Percentiles rank a stretch among this genome's conserved stretches.
phyloP scores from a whole-genome alignment of 2,888 invertebrate species.

The Acrobasis suavella region DNA sequence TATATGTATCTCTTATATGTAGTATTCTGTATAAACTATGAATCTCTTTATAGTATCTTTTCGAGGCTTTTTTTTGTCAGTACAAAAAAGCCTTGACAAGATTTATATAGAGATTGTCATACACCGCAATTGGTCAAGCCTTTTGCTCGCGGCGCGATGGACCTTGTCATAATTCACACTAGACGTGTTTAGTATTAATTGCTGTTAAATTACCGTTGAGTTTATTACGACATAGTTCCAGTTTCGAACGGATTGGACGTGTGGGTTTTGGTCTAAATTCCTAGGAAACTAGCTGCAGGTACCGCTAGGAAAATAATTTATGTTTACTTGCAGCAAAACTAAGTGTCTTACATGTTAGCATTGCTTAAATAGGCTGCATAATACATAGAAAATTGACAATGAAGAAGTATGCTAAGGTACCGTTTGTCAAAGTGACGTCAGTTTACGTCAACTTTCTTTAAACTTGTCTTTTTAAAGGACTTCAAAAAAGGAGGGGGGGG shows the following conservation, averaged over 20 bases:
- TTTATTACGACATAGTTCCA: constrained; percentile 18
- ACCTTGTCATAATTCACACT: constrained; percentile 21
- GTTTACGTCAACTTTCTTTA: too few relatives aligned
- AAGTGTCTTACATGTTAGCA: not conserved
- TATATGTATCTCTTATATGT: too few relatives aligned
- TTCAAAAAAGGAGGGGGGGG: too few relatives aligned
- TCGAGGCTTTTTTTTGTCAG: too few relatives aligned
- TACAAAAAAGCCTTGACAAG: constrained; percentile 1
- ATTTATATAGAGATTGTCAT: constrained; percentile 9
- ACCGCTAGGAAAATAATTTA: constrained; percentile 14
- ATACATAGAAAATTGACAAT: too few relatives aligned
- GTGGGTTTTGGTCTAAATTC: constrained; percentile 18
- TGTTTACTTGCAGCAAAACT: not conserved
- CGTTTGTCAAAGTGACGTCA: too few relatives aligned
- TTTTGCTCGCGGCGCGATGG: not conserved
- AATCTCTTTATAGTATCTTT: too few relatives aligned
- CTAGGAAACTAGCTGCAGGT: constrained; percentile 10
- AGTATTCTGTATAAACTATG: too few relatives aligned
- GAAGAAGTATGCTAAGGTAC: too few relatives aligned
- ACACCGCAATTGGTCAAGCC: not conserved
- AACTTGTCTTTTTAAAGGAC: too few relatives aligned
- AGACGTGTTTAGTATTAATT: constrained; percentile 15
- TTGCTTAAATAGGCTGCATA: not conserved
- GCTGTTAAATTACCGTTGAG: not conserved
- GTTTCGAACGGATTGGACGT: constrained; percentile 5